Percentiles rank a stretch among this genome's conserved stretches.
Evolutionary conservation across 2,888 invertebrate genomes (phyloP).

Genomic region (Lottia scabra): DNA sequence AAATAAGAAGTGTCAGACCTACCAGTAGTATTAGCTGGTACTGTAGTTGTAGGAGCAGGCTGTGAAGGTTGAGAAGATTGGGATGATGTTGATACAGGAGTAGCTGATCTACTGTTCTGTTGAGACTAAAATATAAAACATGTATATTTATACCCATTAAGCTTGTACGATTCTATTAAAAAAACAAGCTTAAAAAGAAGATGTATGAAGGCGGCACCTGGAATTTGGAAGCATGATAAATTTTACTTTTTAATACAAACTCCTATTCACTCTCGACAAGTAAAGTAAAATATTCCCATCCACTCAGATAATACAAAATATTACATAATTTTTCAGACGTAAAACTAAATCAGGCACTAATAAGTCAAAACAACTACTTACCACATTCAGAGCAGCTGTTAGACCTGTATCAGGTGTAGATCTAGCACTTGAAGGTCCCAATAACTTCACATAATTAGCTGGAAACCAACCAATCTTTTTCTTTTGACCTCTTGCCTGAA

Average conservation of each 20-base stretch:
- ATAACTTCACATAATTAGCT: constrained; percentile 91
- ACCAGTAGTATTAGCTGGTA: background rate
- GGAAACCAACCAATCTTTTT: constrained; percentile 99
- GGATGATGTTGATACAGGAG: constrained; percentile 26
- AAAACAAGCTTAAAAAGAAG: no score
- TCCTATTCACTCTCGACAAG: no score
- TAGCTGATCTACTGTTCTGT: constrained; percentile 30
- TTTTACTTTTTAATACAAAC: no score
- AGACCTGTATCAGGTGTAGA: constrained; percentile 63
- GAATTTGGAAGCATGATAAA: no score
- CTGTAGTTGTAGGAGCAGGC: background rate
- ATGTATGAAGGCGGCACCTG: no score
- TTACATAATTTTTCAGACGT: no score
- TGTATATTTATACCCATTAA: background rate
- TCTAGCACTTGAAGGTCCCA: constrained; percentile 64
- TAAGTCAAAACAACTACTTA: constrained; percentile 8
- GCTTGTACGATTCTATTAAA: no score
- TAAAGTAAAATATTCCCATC: no score
- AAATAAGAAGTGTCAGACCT: no score
- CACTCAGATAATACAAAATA: no score
- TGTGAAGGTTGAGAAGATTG: constrained; percentile 12
- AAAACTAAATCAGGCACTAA: no score
- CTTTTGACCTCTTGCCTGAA: constrained; percentile 77
- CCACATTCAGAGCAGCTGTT: constrained; percentile 19
- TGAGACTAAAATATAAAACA: background rate